Evolutionary conservation across 2,797 vertebrate genomes (phyloP), one percentile per base, ranked within the genome.

Genomic region (Pteronotus mesoamericanus): DNA sequence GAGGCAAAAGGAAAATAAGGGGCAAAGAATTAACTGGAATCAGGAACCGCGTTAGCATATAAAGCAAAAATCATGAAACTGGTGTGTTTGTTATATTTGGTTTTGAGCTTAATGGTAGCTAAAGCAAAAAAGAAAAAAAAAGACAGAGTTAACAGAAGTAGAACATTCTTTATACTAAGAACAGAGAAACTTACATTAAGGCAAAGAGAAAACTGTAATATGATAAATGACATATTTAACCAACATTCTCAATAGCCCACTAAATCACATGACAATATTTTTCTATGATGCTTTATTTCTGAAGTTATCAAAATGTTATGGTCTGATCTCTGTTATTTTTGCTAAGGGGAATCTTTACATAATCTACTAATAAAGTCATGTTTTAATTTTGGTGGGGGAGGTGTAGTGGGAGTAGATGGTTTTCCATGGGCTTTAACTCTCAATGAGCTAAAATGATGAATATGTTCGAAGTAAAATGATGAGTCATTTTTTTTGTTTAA

Each of bases 221-320:
- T 9, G 46, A 2, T 89, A 78, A 95, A 77, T 86, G 34, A 32
- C 26, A 91, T 86, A 26, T 97, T 88, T 69, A 86, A 68, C 55
- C 68, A 89, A 80, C 34, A 59, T 80, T 96, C 46, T 89, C 51
- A 89, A 32, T 32, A 59, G 79, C 34, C 37, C 55, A 71, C 9
- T 83, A 42, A 89, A 91, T 79, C 32, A 91, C 16, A 80, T 94
- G 24, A 94, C 91, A 91, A 87, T 37, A 79, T 83, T 89, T 93
- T 64, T 59, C 21, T 69, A 59, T 91, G 61, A 34, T 69, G 26
- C 10, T 75, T 86, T 37, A 51, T 61, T 82, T 37, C 34, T 26
- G 24, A 18, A 88, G 86, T n/a, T 68, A 90, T 57, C 66, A 86
- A 77, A 77, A 53, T 46, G 4, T 91, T 83, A 78, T 21, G 87